These are phyloP conservation scores for Luehdorfia chinensis DNA, from an alignment of 1,140 invertebrate species.

Conservation along the genomic window DNA sequence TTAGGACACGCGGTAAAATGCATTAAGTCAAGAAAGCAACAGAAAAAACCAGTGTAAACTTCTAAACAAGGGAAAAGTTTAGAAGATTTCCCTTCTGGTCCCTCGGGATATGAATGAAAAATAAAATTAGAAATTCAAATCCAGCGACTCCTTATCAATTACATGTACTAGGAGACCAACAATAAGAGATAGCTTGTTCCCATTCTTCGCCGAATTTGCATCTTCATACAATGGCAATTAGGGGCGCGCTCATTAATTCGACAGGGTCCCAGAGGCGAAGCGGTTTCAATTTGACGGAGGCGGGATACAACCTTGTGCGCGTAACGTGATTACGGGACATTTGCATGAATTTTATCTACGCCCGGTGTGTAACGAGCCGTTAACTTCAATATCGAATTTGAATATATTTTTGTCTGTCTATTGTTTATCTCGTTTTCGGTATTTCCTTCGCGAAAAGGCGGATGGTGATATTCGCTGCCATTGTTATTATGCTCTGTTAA, in stretches of 20 bases:
- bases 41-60: no score
- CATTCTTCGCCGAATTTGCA: slow-evolving; percentile 58
- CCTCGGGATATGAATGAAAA: slow-evolving; percentile 54
- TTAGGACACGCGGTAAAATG: no score
- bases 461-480: no score
- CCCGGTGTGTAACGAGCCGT: slow-evolving; percentile 40
- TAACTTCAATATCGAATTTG: slow-evolving; percentile 40
- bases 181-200: slow-evolving; percentile 48
- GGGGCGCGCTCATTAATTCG: slow-evolving; percentile 52
- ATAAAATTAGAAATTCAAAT: slow-evolving; percentile 67
- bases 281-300: slow-evolving; percentile 41
- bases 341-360: slow-evolving; percentile 53
- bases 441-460: neutral
- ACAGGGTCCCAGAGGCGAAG: slow-evolving; percentile 40
- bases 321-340: slow-evolving; percentile 46
- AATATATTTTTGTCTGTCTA: slow-evolving; percentile 24
- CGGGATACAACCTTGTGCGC: slow-evolving; percentile 38
- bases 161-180: slow-evolving; percentile 54
- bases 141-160: slow-evolving; percentile 57
- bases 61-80: slow-evolving; percentile 17
- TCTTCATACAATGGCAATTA: slow-evolving; percentile 68
- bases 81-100: slow-evolving; percentile 17
- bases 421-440: slow-evolving; percentile 7
- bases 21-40: no score
- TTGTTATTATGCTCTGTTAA: no score